Base-by-base conservation (phyloP, 2,113 vertebrate genomes). In the Progne subis region DNA sequence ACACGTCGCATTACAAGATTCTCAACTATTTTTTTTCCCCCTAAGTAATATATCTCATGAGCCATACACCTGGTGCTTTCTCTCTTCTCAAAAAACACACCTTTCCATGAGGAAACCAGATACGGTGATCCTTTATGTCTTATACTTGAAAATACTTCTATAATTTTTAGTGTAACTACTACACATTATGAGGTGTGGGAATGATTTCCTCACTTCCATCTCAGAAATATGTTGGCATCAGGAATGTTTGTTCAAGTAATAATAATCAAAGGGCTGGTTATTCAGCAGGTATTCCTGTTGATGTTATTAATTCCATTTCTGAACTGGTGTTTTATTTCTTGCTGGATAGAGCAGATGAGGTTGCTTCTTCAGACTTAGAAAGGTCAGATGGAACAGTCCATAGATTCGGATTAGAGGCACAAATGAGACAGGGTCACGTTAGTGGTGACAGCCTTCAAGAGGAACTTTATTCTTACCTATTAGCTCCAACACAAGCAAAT, bases 361-460 rank as follows among this genome's bases (percentile, higher is more conserved):
- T 69, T 70, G 41, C 3, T 2, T 8, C 52, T 83, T 64, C 79
- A 74, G 53, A 55, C 52, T 71, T 71, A 64, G 50, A 56, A 92
- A 91, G 53, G 74, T 63, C 76, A 95, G 52, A 56, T 1, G 4
- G 52, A 76, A 49, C 49, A 83, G 53, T 76, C 49, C 86, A 82
- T 41, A 80, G 79, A 85, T 96, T 81, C 77, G 55, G 72, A 37
- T 82, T 95, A 86, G 67, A 78, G 88, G 56, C 23, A 92, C 53
- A 91, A 96, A 72, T 31, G 83, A 95, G 78, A 56, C 49, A 53
- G 23, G 91, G 34, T 90, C 21, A 7, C 31, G 18, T 88, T 85
- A 88, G 57, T 39, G 43, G n/a, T 79, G 85, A 84, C 37, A 87
- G 52, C 32, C 28, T 89, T 78, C 76, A 70, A 53, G 8, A 9